These are phyloP conservation scores for Paramisgurnus dabryanus DNA, from an alignment of 2,113 vertebrate species.

Conservation along the genomic window DNA sequence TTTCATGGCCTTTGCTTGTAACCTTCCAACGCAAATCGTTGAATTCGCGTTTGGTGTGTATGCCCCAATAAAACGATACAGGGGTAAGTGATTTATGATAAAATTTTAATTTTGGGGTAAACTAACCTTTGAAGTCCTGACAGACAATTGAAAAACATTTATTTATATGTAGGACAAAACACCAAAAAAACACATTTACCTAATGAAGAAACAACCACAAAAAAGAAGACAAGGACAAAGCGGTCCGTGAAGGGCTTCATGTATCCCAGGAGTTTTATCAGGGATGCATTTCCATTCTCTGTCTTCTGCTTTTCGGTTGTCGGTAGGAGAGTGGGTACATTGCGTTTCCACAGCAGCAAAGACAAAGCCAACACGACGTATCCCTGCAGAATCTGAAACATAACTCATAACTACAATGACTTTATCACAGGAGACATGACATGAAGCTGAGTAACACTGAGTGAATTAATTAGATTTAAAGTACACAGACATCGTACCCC, in stretches of 20 bases:
- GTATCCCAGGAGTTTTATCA: constrained; percentile 71
- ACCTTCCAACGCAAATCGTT: too few species aligned
- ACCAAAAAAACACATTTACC: neutral
- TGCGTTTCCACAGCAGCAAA: constrained; percentile 74
- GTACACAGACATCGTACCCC: constrained; percentile 54
- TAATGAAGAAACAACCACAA: constrained; percentile 72
- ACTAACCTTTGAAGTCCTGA: too few species aligned
- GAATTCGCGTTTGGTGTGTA: too few species aligned
- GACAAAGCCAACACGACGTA: constrained; percentile 67
- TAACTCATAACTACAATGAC: neutral
- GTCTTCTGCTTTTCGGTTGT: neutral
- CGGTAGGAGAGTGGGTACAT: constrained; percentile 50
- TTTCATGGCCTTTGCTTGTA: too few species aligned
- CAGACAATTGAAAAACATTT: too few species aligned
- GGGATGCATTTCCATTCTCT: constrained; percentile 2
- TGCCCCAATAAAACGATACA: too few species aligned
- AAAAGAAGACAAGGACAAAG: constrained; percentile 64
- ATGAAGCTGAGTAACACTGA: too few species aligned
- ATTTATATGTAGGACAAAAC: too few species aligned
- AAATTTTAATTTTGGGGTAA: too few species aligned
- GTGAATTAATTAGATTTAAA: neutral
- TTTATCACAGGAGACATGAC: too few species aligned
- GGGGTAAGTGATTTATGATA: too few species aligned
- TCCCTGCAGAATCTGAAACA: constrained; percentile 68
- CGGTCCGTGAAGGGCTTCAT: constrained; percentile 65